A percentile compares a stretch with the other conserved stretches of the same genome.
phyloP scores from a whole-genome alignment of 2,113 vertebrate genomes.

The Centropus bengalensis region DNA sequence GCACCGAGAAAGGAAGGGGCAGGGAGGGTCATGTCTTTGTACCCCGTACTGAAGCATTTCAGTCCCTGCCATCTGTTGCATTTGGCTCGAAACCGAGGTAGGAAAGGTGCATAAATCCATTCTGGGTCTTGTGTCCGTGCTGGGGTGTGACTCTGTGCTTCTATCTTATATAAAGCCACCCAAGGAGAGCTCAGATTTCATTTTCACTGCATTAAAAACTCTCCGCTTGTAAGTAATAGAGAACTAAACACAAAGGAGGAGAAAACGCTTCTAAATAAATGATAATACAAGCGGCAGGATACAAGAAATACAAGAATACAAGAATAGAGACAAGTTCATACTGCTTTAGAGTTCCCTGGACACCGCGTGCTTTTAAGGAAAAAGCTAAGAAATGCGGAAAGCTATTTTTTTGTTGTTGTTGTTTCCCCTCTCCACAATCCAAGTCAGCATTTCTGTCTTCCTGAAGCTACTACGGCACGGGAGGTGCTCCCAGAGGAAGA shows the following conservation, averaged over 20 bases:
- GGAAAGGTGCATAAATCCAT: slow-evolving; percentile 25
- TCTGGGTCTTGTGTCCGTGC: background rate
- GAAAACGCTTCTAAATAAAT: background rate
- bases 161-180: slow-evolving; percentile 16
- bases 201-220: slow-evolving; percentile 30
- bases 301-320: background rate
- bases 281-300: background rate
- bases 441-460: background rate
- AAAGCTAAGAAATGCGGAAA: background rate
- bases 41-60: too few relatives aligned
- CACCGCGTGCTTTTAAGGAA: background rate
- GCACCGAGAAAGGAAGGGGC: background rate
- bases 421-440: background rate
- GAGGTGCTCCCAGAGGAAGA: background rate
- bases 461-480: background rate
- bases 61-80: background rate
- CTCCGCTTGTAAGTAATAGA: slow-evolving; percentile 16
- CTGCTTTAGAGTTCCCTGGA: background rate
- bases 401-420: background rate
- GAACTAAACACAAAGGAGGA: background rate
- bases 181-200: background rate
- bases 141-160: slow-evolving; percentile 4
- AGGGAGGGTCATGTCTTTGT: background rate
- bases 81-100: slow-evolving; percentile 19
- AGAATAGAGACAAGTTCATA: background rate